Evolutionary conservation across 2,888 invertebrate genomes (phyloP), one percentile per base, ranked within the genome.

Genomic region (Cryptosula pallasiana): DNA sequence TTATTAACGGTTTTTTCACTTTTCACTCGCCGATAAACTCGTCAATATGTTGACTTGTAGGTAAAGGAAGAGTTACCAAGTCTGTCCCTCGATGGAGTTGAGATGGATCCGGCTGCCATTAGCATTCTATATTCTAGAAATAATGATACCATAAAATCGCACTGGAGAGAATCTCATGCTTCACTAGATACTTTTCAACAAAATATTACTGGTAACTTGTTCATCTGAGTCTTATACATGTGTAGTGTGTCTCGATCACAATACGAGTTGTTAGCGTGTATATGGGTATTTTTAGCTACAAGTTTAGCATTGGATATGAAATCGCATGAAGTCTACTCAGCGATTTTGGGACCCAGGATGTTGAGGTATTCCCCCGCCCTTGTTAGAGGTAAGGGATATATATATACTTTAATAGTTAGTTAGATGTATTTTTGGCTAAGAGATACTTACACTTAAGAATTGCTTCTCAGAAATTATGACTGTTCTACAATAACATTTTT

Each of bases 261-360:
- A 9, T 13, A 45, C 45, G 9, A 45, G 45, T 9, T 13, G 45
- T 45, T 13, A 45, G 45, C 9, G 45, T 45, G 9, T 45, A 13
- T 20, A 13, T 45, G 45, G 9, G 45, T 45, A 13, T 9, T 20
- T 45, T 9, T 20, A 55, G 55, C 55, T 16, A 55, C 5, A 23
- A 23, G 23, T 55, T 20, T 3, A 55, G 55, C 5, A 3, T 23
- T 23, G 9, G 32, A 32, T 9, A 16, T 13, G 16, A 63, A n/a
- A n/a, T 9, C 27, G 13, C 63, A 63, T 13, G 63, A 63, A 32
- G 63, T 63, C 32, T 63, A 32, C 63, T 63, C 63, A 25, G 63
- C 63, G 13, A 32, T 63, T 27, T 34, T 63, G 25, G 63, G 27
- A 16, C 13, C 29, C 13, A 13, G 32, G 13, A 27, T 2, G 13